These are phyloP conservation scores for Casuarius casuarius DNA, from an alignment of 2,113 vertebrate genomes.

Conservation along the genomic window DNA sequence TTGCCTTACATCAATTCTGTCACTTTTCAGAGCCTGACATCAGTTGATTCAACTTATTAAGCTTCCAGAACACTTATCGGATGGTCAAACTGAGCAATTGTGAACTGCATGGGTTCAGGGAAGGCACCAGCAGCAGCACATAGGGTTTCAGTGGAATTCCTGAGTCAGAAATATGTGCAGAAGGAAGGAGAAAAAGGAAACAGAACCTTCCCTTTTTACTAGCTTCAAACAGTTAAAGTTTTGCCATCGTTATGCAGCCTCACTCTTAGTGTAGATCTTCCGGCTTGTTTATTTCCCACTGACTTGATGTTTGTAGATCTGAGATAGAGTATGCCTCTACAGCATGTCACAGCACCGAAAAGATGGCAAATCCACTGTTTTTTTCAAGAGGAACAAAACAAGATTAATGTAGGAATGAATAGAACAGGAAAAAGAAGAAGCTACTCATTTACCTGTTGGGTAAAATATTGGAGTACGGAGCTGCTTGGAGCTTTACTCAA, in stretches of 20 bases:
- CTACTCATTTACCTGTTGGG: neutral
- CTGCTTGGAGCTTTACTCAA: too few species aligned
- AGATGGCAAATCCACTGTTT: neutral
- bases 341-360: neutral
- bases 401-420: neutral
- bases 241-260: neutral
- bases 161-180: neutral
- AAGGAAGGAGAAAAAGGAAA: neutral
- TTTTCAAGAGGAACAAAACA: neutral
- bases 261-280: neutral
- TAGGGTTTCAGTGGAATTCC: neutral
- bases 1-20: neutral
- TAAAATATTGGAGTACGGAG: neutral
- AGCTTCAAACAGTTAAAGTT: neutral
- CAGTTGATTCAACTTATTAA: neutral
- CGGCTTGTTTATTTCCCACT: neutral
- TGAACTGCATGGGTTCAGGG: neutral
- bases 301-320: neutral
- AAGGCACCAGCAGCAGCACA: neutral
- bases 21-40: neutral
- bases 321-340: neutral
- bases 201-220: neutral
- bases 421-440: neutral
- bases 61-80: neutral
- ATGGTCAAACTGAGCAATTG: fast-evolving